Base-by-base conservation (phyloP, 2,888 invertebrate genomes). In the Eupithecia subumbrata region DNA sequence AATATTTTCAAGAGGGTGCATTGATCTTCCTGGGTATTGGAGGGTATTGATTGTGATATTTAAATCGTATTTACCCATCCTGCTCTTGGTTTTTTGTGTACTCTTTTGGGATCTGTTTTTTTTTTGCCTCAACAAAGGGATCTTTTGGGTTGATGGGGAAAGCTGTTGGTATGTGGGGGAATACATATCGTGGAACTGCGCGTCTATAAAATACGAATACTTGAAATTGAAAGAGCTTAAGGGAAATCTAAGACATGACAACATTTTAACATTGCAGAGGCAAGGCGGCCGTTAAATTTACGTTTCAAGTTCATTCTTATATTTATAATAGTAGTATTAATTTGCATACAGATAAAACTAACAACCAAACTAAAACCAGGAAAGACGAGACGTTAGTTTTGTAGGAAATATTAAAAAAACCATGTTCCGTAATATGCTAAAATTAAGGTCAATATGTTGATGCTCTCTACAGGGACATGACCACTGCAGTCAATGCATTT, bases 321-420 rank as follows among this genome's bases (percentile, higher is more conserved):
- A 34, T 18, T 18, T 64, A 3, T 64, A 34, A 60, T 60, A 60
- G 14, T 22, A n/a, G 34, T 34, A 16, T 18, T 34, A 64, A 64
- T 64, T 64, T 64, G 34, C 64, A 60, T 64, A 34, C 30, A 34
- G 5, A 64, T 64, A 34, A 63, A 63, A 30, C n/a, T n/a, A n/a
- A n/a, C n/a, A n/a, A n/a, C n/a, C n/a, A n/a, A n/a, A n/a, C n/a
- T n/a, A n/a, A 64, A 64, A 64, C 64, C 30, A 64, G 64, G 64
- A 30, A 64, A 34, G 34, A 64, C 64, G 12, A 60, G 11, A 25
- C 34, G 18, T 64, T 34, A 34, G 18, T 64, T 64, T 64, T 64
- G 34, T 2, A 64, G 64, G 64, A 64, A 64, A 64, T 34, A 64
- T 34, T 34, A 12, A 30, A 25, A 30, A 34, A 37, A n/a, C n/a